Percentiles rank a stretch among this genome's conserved stretches.
These are phyloP conservation scores for Frieseomelitta varia DNA, from an alignment of 1,140 invertebrate genomes.

Conservation along the genomic window DNA sequence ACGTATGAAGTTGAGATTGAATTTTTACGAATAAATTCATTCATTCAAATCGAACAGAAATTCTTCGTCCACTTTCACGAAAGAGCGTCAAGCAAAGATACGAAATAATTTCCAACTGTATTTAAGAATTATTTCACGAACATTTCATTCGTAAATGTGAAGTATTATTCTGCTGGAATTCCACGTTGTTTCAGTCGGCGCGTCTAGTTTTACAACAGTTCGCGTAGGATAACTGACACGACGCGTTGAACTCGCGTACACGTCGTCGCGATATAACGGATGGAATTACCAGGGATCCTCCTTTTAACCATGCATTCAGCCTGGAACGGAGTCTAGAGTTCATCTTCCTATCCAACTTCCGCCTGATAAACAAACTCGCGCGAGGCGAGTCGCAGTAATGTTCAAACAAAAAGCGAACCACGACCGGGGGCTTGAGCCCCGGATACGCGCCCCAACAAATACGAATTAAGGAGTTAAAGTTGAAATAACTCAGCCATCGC, in stretches of 20 bases:
- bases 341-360: constrained; percentile 30
- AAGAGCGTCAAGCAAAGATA: too few relatives aligned
- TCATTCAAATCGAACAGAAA: too few relatives aligned
- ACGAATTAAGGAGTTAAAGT: constrained; percentile 52
- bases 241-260: not conserved
- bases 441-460: constrained; percentile 48
- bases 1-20: too few relatives aligned
- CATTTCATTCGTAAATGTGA: too few relatives aligned
- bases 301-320: constrained; percentile 4
- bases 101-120: too few relatives aligned
- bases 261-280: not conserved
- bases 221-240: not conserved
- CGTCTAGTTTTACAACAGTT: not conserved
- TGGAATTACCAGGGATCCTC: constrained; percentile 12
- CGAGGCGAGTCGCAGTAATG: constrained; percentile 46
- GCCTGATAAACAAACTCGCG: constrained; percentile 46
- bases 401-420: constrained; percentile 42
- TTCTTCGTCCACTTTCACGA: too few relatives aligned
- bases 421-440: constrained; percentile 16
- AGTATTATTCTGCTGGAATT: not conserved
- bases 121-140: too few relatives aligned
- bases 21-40: too few relatives aligned
- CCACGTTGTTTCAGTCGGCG: not conserved
- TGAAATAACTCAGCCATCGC: constrained; percentile 35
- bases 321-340: constrained; percentile 7